Base-by-base conservation (phyloP, 2,888 invertebrate genomes). In the Caenorhabditis auriculariae region DNA sequence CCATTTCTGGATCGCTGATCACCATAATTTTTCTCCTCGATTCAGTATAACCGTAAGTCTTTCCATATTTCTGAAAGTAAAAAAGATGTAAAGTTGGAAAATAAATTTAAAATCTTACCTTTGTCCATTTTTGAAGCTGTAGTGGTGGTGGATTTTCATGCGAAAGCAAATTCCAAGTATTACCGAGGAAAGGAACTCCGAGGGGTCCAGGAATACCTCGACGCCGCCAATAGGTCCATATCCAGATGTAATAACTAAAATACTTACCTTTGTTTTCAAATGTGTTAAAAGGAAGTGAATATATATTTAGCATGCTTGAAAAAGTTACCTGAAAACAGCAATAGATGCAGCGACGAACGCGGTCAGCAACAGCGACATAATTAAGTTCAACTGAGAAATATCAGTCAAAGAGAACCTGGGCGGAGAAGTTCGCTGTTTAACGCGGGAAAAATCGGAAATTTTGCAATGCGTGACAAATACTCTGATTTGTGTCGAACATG, bases 1-100 rank as follows among this genome's bases (percentile, higher is more conserved):
- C 55, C 12, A 83, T 48, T 9, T 81, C 80, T 7, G 78, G 71
- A 59, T 83, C 81, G 24, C 81, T 77, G 4, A 81, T 81, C 4
- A 83, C 82, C 15, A 83, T 54, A 0, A 82, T 75, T 35, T 56
- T 56, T 24, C 39, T 12, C 17, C 43, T 28, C 12, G 66, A 66
- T 21, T 59, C 60, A 15, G 59, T 32, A 44, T 43, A 50, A 1
- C 64, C 64, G 48, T 45, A 58, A 21, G 48, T 46, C 17, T 21
- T 19, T 12, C 64, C 64, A 49, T 48, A 66, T 42, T 64, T 37
- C 46, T 55, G 54, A 47, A 47, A 19, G 23, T 26, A 41, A 12
- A 12, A 9, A 41, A 7, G 21, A 41, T 35, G 9, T 5, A 4
- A 32, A 19, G n/a, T 39, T 19, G 24, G 17, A 5, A 28, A 49